Base-by-base conservation (phyloP, 2,797 vertebrate species). In the Silurus lanzhouensis region DNA sequence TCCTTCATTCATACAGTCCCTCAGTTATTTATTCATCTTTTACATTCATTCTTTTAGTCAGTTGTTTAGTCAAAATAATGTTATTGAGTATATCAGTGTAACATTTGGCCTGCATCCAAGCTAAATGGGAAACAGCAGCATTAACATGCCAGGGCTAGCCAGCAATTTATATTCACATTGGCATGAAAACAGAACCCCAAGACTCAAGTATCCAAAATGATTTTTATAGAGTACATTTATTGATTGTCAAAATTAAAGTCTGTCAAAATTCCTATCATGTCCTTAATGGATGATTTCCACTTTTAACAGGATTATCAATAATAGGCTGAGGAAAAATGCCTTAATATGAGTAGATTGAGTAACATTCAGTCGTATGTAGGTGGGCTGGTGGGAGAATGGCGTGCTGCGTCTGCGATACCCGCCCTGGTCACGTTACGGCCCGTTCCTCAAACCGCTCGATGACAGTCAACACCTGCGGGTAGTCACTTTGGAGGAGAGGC, bases 341-440 rank as follows among this genome's bases (percentile, higher is more conserved):
- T 82, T 81, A 86, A 52, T 83, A 83, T 61, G 48, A 46, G 52
- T 31, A 31, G 31, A 31, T 85, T 63, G n/a, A 83, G 44, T 88
- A 81, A 63, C 48, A 61, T 81, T 57, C 87, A 27, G 27, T 52
- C 22, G 82, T 55, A 27, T 6, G 67, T 89, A 98, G 97, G 97
- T 98, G 85, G 97, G 97, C 86, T 97, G 94, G 93, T 98, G 97
- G 97, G 97, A 98, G 88, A 96, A 96, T 15, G 95, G 95, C 61
- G 94, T 96, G 25, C 93, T 98, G 76, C 95, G 95, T 5, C 95
- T 97, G 60, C 94, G 96, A 3, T 96, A 96, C 91, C 96, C 96
- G 0, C 93, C 96, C 31, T 97, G 96, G 97, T 97, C 97, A 1
- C 97, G 97, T 5, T 98, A 97, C 0, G 97, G 97, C 25, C 94